Conservation (phyloP, 2,113 vertebrate species). For the Pseudopodoces humilis region DNA sequence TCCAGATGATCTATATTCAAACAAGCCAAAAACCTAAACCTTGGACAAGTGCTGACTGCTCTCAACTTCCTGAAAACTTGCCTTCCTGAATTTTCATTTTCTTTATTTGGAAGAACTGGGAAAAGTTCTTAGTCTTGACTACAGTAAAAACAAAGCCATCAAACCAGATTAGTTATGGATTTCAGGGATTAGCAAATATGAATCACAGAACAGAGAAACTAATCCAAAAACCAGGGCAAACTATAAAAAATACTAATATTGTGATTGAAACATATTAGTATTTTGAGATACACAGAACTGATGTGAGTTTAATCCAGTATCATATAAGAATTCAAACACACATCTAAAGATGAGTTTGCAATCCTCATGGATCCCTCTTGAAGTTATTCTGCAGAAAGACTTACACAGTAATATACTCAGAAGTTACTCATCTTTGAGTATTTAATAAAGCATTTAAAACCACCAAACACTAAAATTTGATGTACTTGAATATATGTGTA, state of each 20-base stretch:
- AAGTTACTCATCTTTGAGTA: background rate
- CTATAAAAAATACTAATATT: background rate
- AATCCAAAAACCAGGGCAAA: background rate
- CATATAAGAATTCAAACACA: background rate
- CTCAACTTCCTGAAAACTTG: background rate
- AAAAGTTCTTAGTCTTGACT: background rate
- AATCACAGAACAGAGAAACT: background rate
- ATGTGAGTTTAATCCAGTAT: background rate
- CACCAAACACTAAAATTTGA: background rate
- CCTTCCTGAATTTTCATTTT: background rate
- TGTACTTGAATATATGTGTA: background rate
- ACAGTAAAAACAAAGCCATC: background rate
- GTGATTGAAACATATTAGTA: background rate
- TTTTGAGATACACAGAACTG: background rate
- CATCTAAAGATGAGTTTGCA: background rate
- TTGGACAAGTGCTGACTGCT: rapidly evolving
- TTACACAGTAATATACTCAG: background rate
- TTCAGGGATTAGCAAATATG: background rate
- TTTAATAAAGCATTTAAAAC: background rate
- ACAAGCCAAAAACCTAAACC: background rate
- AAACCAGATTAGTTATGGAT: background rate
- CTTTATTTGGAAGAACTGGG: background rate
- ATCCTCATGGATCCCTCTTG: background rate
- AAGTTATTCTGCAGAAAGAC: background rate
- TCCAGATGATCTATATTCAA: background rate